Base-by-base conservation (phyloP, 2,113 vertebrate genomes). In the Abramis brama region DNA sequence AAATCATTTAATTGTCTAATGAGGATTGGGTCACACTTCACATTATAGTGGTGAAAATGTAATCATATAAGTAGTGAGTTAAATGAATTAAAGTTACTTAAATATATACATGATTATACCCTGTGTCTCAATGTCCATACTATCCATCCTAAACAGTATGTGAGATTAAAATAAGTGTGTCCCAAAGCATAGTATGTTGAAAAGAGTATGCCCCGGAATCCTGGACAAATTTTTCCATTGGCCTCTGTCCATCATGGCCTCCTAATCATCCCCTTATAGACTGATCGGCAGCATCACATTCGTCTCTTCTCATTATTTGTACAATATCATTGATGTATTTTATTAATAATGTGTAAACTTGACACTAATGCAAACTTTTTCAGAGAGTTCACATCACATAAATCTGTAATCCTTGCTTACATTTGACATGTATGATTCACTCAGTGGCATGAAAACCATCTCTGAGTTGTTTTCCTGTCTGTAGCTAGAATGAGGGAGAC, bases 1-100 rank as follows among this genome's bases (percentile, higher is more conserved):
- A 66, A 80, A 47, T 80, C 59, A 27, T 80, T 80, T 30, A 47
- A 80, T 80, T 80, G 59, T 64, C 79, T 47, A 27, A 62, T 47
- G 59, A 80, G 36, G 36, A 27, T 11, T 30, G 12, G 23, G n/a
- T 45, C 59, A 64, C n/a, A 47, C 60, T 43, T 27, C 17, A 25
- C 39, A 64, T 80, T 64, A 64, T 25, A 21, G 79, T 3, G 36
- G 25, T 64, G 15, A 30, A 52, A 80, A 25, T 78, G 30, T 36
- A 57, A 36, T 78, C 57, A 23, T 12, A 57, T 78, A 59, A 78
- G 21, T 25, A 64, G 13, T 47, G 36, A 10, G 23, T 62, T 19
- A 80, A 80, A 62, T 27, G 13, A 64, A 30, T 27, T 19, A 27
- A 57, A 64, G 43, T 47, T 66, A 27, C 39, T 64, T 66, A 47